These are phyloP conservation scores for Rhorus exstirpatorius DNA, from an alignment of 2,888 invertebrate species.

Conservation along the genomic window DNA sequence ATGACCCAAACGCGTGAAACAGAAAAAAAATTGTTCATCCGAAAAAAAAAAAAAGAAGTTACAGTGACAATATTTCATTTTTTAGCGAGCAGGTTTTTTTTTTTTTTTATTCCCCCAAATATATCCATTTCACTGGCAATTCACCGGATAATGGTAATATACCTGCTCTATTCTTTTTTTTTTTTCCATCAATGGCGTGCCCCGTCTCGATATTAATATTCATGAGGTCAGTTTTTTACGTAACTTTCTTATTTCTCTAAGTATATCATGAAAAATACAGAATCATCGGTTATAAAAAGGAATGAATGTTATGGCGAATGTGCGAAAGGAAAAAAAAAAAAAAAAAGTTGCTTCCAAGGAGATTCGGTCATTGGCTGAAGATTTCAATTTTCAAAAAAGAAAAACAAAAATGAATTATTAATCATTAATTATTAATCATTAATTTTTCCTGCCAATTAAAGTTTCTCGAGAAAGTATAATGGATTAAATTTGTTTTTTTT, in stretches of 20 bases:
- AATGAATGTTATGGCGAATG: slow-evolving; percentile 51
- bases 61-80: not conserved
- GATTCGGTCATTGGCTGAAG: slow-evolving; percentile 29
- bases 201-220: slow-evolving; percentile 76
- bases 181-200: slow-evolving; percentile 72
- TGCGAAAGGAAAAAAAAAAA: slow-evolving; percentile 13
- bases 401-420: too few species aligned
- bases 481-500: too few species aligned
- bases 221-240: slow-evolving; percentile 85
- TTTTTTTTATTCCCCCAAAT: not conserved
- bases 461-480: too few species aligned
- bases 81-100: slow-evolving; percentile 32
- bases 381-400: too few species aligned
- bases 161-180: slow-evolving; percentile 69
- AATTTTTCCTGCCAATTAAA: too few species aligned
- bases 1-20: not conserved
- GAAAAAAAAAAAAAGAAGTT: slow-evolving; percentile 23
- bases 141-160: slow-evolving; percentile 60
- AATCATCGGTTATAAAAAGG: slow-evolving; percentile 17
- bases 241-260: slow-evolving; percentile 85
- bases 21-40: slow-evolving; percentile 21
- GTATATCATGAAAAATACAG: slow-evolving; percentile 46
- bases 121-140: slow-evolving; percentile 41
- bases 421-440: too few species aligned
- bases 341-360: too few species aligned